Percentiles rank a stretch among this genome's conserved stretches.
Conservation (phyloP, 1,140 invertebrate species). For the Hylaeus volcanicus region DNA sequence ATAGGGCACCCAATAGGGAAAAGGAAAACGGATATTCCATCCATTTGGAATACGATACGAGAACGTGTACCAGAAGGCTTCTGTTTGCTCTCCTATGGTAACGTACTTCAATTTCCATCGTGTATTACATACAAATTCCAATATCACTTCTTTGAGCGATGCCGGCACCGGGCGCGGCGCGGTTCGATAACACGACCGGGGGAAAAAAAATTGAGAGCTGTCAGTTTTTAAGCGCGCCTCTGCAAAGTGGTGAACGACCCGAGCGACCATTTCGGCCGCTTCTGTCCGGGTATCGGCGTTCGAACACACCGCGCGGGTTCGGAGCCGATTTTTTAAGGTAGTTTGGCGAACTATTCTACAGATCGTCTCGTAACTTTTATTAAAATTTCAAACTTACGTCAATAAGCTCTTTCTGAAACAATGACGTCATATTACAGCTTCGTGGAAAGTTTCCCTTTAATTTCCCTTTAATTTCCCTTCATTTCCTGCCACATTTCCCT, state of each 20-base stretch:
- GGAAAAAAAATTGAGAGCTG: background rate
- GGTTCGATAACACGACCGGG: slow-evolving; percentile 5
- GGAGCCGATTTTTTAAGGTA: background rate
- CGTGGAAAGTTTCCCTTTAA: no score
- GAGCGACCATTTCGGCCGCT: background rate
- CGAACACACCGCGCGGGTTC: background rate
- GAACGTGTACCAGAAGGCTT: background rate
- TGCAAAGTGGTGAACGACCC: background rate
- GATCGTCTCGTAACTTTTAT: no score
- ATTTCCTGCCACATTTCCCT: no score
- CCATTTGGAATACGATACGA: background rate
- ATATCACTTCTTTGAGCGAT: slow-evolving; percentile 20
- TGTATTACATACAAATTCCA: slow-evolving; percentile 37
- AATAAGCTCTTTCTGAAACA: no score
- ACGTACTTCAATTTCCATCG: slow-evolving; percentile 9
- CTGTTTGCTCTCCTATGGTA: background rate
- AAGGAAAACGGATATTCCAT: background rate
- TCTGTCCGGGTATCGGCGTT: background rate
- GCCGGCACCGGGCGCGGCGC: background rate
- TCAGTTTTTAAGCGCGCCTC: slow-evolving; percentile 1
- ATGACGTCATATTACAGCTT: no score
- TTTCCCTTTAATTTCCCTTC: no score
- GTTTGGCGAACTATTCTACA: no score
- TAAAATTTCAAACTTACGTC: no score
- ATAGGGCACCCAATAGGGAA: background rate